phyloP scores from a whole-genome alignment of 2,113 vertebrate genomes.

The Anolis carolinensis region DNA sequence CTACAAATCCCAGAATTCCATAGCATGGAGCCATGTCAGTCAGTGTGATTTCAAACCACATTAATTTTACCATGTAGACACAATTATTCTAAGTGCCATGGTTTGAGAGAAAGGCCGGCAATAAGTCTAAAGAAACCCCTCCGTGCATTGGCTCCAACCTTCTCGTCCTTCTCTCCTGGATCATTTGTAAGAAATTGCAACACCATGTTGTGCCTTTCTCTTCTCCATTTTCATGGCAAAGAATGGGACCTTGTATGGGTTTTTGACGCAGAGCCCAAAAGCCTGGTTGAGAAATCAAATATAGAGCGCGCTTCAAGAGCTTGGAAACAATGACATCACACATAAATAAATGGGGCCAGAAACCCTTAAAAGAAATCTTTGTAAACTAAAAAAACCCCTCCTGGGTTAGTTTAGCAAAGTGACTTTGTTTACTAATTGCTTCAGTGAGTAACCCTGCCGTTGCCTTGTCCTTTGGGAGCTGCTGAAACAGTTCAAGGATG shows the following conservation, averaged over 20 bases:
- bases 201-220: slow-evolving; percentile 40
- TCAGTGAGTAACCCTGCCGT: slow-evolving; percentile 35
- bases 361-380: slow-evolving; percentile 71
- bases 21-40: no score
- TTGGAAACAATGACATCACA: slow-evolving; percentile 78
- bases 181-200: slow-evolving; percentile 48
- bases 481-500: not conserved
- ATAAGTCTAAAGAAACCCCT: not conserved
- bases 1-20: no score
- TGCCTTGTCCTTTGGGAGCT: slow-evolving; percentile 36
- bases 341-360: slow-evolving; percentile 66
- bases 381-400: slow-evolving; percentile 53
- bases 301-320: slow-evolving; percentile 72
- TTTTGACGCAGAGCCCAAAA: slow-evolving; percentile 73
- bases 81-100: no score
- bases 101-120: not conserved
- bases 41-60: no score
- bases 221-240: slow-evolving; percentile 53
- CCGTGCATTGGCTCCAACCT: slow-evolving; percentile 27
- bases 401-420: slow-evolving; percentile 60
- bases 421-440: slow-evolving; percentile 74
- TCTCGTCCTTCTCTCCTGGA: slow-evolving; percentile 26
- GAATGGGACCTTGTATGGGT: slow-evolving; percentile 71
- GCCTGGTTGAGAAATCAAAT: slow-evolving; percentile 46
- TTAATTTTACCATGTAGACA: no score